Percentiles rank a stretch among this genome's conserved stretches.
phyloP scores from a whole-genome alignment of 2,797 vertebrate genomes.

The Smutsia gigantea region DNA sequence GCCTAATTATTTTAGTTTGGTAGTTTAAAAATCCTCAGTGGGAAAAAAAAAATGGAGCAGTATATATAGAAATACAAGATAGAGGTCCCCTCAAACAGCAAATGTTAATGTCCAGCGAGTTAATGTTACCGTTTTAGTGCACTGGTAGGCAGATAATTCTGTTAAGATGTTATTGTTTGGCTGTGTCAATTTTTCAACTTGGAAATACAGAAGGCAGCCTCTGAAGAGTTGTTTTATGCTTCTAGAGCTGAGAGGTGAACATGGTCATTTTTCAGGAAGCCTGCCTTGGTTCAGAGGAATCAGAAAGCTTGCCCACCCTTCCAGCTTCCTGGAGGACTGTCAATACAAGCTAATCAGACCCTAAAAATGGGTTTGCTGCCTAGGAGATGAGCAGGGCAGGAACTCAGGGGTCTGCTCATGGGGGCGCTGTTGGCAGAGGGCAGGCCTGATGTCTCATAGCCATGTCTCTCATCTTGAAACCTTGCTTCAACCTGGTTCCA shows the following conservation, averaged over 20 bases:
- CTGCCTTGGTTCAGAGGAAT: not conserved
- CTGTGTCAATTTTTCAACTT: not conserved
- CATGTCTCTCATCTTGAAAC: not conserved
- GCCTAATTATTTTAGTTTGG: constrained; percentile 32
- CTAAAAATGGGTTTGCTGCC: not conserved
- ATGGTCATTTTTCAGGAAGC: not conserved
- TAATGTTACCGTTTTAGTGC: not conserved
- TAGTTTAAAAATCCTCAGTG: not conserved
- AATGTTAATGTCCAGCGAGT: not conserved
- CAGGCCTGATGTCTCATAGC: not conserved
- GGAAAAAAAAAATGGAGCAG: not conserved
- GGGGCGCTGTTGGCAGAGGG: not conserved
- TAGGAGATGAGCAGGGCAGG: not conserved
- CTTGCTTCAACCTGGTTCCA: not conserved
- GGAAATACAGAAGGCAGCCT: not conserved
- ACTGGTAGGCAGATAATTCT: not conserved
- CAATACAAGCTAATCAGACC: not conserved
- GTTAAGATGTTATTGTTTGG: not conserved
- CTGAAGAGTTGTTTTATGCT: not conserved
- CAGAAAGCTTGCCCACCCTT: not conserved
- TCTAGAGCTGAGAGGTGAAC: not conserved
- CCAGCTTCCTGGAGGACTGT: not conserved
- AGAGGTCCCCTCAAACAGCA: not conserved
- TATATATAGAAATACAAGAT: not conserved
- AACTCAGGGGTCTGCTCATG: not conserved